These are phyloP conservation scores for Arizona elegans DNA, from an alignment of 2,113 vertebrate species.

Conservation along the genomic window DNA sequence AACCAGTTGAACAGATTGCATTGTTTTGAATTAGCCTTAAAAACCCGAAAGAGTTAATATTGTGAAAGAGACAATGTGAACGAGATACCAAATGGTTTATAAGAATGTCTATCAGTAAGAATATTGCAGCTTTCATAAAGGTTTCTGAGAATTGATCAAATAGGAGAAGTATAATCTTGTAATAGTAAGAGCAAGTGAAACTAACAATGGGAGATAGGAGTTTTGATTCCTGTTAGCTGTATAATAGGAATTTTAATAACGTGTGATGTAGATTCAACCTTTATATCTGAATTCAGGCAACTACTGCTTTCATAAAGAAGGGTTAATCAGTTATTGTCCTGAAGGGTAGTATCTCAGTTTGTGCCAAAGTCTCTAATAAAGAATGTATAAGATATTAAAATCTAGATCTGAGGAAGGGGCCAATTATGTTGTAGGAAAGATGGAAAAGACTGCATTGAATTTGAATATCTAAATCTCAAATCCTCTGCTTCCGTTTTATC, in stretches of 20 bases:
- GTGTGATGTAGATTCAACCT: not conserved
- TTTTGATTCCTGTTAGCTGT: not conserved
- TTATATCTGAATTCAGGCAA: not conserved
- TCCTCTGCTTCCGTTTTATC: not conserved
- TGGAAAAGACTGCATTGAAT: not conserved
- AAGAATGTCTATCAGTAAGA: not conserved
- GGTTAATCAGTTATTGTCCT: not conserved
- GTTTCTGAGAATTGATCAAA: not conserved
- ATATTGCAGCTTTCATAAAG: not conserved
- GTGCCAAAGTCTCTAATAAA: not conserved
- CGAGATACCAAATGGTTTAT: not conserved
- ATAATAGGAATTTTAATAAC: not conserved
- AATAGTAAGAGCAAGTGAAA: not conserved
- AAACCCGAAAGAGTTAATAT: not conserved
- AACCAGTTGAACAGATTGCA: not conserved
- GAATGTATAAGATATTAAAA: not conserved
- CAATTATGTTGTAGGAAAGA: not conserved
- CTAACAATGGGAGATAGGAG: not conserved
- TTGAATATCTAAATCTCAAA: not conserved
- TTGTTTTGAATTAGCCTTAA: not conserved
- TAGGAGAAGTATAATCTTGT: not conserved
- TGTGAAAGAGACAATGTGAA: not conserved
- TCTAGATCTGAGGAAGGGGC: not conserved
- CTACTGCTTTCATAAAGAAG: not conserved
- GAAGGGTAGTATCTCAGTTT: not conserved